These are phyloP conservation scores for Andinoacara biseriatus DNA, from an alignment of 2,113 vertebrate species.

Conservation along the genomic window DNA sequence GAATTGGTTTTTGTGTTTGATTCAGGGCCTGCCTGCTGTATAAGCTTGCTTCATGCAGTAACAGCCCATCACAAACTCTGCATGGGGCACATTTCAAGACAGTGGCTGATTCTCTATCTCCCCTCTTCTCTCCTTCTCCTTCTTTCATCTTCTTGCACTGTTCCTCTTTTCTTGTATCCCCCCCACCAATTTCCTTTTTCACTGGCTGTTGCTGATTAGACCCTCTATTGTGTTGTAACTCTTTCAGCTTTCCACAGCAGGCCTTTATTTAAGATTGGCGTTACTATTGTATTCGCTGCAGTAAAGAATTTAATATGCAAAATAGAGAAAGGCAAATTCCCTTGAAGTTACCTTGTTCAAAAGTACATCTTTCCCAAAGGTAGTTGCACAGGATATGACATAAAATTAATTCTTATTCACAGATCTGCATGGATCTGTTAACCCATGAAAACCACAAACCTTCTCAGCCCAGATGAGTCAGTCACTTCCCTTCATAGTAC, in stretches of 20 bases:
- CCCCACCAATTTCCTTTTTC: background rate
- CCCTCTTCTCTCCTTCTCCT: background rate
- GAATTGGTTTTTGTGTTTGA: background rate
- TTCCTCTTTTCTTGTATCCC: background rate
- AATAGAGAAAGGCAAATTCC: background rate
- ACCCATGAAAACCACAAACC: background rate
- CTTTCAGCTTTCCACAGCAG: background rate
- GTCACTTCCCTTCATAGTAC: background rate
- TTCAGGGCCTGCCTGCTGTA: slow-evolving; percentile 23
- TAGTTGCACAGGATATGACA: background rate
- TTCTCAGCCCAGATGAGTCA: background rate
- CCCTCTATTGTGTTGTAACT: background rate
- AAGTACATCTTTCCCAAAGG: background rate
- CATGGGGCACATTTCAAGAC: slow-evolving; percentile 51
- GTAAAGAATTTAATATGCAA: background rate
- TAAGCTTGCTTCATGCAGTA: slow-evolving; percentile 31
- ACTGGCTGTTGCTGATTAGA: background rate
- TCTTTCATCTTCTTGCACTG: background rate
- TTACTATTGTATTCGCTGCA: background rate
- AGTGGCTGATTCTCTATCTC: slow-evolving; percentile 6
- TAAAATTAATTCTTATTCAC: background rate
- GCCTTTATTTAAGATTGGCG: background rate
- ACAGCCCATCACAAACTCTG: slow-evolving; percentile 56
- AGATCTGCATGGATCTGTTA: background rate
- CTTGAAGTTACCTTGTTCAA: background rate